Base-by-base conservation (phyloP, 2,113 vertebrate species). In the Brachyistius frenatus region DNA sequence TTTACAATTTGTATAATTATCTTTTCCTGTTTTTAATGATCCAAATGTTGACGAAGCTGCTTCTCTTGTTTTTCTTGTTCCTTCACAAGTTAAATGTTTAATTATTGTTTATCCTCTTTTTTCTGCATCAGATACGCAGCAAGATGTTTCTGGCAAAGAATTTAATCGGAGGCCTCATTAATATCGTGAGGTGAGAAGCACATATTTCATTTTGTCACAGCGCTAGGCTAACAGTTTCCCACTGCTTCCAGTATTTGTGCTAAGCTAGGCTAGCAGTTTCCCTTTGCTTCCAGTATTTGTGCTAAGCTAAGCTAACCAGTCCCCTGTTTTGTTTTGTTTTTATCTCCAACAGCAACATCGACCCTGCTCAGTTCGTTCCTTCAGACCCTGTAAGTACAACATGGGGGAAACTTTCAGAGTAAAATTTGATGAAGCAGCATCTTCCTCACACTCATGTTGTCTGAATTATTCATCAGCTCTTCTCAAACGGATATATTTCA, bases 331-430 rank as follows among this genome's bases (percentile, higher is more conserved):
- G 23, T 23, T 23, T 23, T 23, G 23, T 23, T 23, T 54, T 15
- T 15, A 15, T 16, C 2, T 62, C 9, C 32, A 5, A 67, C 83
- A 94, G 94, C 76, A 68, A 94, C 66, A 56, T 94, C 52, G 90
- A 94, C 57, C 85, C 87, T 0, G 0, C 5, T 3, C 50, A 88
- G 32, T 94, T 95, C 49, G 0, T 2, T 0, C 79, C 91, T 0
- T 93, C 93, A 55, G 73, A 80, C 10, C 93, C 94, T 8, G 94
- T 95, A 33, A 94, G 94, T 91, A 39, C 36, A 5, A 37, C 23
- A 23, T 23, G 23, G 23, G 23, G 23, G 23, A 23, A 23, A 23
- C 23, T 23, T 23, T 23, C 23, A 23, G 23, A 23, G 23, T 23
- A 23, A 23, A 23, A 23, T 23, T 23, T 23, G 23, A 23, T 23